These are phyloP conservation scores for Margarornis squamiger DNA, from an alignment of 2,797 vertebrate species.

Conservation along the genomic window DNA sequence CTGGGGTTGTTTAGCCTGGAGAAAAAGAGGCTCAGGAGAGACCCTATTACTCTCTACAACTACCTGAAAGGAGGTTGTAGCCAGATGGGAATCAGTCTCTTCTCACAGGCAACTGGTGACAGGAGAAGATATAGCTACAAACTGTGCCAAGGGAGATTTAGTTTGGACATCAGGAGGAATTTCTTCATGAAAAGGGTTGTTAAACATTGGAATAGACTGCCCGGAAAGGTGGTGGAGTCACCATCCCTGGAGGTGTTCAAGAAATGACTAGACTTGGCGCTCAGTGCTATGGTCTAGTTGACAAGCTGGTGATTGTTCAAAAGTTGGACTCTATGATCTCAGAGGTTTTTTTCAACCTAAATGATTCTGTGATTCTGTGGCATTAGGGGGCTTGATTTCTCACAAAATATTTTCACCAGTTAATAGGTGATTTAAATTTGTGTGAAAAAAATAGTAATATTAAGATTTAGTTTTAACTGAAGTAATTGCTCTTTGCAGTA, in stretches of 20 bases:
- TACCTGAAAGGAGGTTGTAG: not conserved
- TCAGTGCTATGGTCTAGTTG: not conserved
- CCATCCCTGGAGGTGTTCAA: not conserved
- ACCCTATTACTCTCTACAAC: not conserved
- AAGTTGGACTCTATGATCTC: not conserved
- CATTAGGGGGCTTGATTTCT: not conserved
- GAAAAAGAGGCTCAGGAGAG: not conserved
- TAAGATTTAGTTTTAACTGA: not conserved
- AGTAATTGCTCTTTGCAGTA: not conserved
- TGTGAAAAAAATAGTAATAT: not conserved
- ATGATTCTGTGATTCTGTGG: not conserved
- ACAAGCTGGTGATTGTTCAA: not conserved
- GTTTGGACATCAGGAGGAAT: not conserved
- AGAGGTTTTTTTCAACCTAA: not conserved
- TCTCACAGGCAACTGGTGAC: not conserved
- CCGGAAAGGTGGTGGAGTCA: not conserved
- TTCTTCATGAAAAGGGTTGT: not conserved
- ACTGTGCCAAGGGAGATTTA: not conserved
- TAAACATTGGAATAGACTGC: not conserved
- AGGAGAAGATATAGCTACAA: not conserved
- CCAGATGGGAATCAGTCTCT: accelerated
- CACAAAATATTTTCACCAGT: not conserved
- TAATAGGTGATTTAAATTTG: not conserved
- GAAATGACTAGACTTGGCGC: accelerated
- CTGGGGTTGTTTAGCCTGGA: not conserved